A percentile compares a stretch with the other conserved stretches of the same genome.
Evolutionary conservation across 2,888 invertebrate genomes (phyloP).

Genomic region (Griposia aprilina): DNA sequence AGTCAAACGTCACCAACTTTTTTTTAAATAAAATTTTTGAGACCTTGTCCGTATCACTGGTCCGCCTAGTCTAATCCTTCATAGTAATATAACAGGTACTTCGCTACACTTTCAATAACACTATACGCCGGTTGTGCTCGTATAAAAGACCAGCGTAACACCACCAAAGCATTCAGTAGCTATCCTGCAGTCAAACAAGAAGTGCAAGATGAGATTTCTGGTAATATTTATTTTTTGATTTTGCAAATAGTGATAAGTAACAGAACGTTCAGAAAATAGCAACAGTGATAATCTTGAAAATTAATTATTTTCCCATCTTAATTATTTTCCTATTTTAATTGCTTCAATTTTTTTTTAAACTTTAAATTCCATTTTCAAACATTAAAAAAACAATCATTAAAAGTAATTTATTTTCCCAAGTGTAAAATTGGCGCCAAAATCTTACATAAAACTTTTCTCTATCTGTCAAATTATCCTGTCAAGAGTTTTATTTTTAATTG

Average conservation of each 20-base stretch:
- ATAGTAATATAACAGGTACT: slow-evolving; percentile 63
- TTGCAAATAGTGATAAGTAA: slow-evolving; percentile 50
- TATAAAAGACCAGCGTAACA: slow-evolving; percentile 83
- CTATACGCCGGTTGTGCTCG: slow-evolving; percentile 69
- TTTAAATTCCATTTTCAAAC: neutral
- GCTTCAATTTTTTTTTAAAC: neutral
- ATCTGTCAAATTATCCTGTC: slow-evolving; percentile 33
- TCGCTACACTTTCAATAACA: slow-evolving; percentile 81
- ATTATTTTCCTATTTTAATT: neutral
- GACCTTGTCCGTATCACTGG: slow-evolving; percentile 67
- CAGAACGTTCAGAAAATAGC: slow-evolving; percentile 40
- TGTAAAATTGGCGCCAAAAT: slow-evolving; percentile 37
- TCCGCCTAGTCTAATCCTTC: slow-evolving; percentile 67
- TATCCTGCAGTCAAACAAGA: slow-evolving; percentile 88
- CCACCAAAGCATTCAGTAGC: slow-evolving; percentile 87
- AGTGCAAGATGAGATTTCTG: slow-evolving; percentile 90
- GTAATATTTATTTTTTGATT: slow-evolving; percentile 75
- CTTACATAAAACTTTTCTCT: neutral
- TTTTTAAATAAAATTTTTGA: slow-evolving; percentile 45
- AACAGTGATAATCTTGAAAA: slow-evolving; percentile 11
- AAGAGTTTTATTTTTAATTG: neutral
- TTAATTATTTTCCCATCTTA: neutral
- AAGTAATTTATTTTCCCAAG: neutral
- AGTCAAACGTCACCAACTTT: slow-evolving; percentile 23
- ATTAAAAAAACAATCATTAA: neutral